phyloP scores from a whole-genome alignment of 2,797 vertebrate genomes.

The Pseudocheirus occidentalis region DNA sequence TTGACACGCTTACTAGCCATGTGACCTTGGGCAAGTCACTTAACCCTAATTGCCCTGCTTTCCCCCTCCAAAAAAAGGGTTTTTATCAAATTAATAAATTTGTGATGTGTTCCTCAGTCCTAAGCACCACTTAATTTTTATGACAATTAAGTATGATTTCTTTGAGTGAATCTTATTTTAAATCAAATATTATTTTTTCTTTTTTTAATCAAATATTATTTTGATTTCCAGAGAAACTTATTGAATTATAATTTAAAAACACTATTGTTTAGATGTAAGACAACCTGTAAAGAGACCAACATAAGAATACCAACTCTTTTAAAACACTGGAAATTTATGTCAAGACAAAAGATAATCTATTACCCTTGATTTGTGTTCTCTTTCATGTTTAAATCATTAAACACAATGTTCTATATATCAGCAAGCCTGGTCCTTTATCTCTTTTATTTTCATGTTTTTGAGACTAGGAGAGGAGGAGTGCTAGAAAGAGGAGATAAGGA shows the following conservation, averaged over 20 bases:
- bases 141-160: background rate
- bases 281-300: background rate
- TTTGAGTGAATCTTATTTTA: background rate
- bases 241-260: background rate
- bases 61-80: background rate
- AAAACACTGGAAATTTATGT: background rate
- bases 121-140: background rate
- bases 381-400: constrained; percentile 5
- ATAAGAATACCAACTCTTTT: background rate
- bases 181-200: no score
- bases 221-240: background rate
- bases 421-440: constrained; percentile 26
- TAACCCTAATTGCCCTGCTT: no score
- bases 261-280: constrained; percentile 11
- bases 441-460: constrained; percentile 52
- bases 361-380: background rate
- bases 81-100: background rate
- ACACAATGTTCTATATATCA: constrained; percentile 7
- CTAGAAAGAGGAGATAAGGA: constrained; percentile 51
- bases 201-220: constrained; percentile 12
- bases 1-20: no score
- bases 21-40: no score
- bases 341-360: constrained; percentile 19
- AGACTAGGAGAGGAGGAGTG: constrained; percentile 30
- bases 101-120: background rate